Conservation (phyloP, 1,140 invertebrate species). For the Tetranychus cinnabarinus region DNA sequence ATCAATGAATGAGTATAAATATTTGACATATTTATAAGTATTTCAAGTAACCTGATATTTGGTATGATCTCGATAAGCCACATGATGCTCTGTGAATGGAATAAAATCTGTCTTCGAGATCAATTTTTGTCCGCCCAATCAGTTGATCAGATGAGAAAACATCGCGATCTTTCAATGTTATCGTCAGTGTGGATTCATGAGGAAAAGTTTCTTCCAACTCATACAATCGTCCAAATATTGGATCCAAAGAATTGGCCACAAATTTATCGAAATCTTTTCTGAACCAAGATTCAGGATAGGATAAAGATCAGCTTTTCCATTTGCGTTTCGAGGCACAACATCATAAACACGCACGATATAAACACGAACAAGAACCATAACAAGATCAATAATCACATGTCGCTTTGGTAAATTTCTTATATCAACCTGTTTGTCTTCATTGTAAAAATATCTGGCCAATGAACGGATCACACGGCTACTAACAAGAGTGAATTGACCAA, state of each 20-base stretch:
- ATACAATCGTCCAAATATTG: conserved; percentile 74
- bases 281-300: conserved; percentile 53
- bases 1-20: neutral
- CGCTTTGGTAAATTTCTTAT: neutral
- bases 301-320: conserved; percentile 77
- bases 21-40: neutral
- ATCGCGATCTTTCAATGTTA: conserved; percentile 71
- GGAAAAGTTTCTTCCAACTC: conserved; percentile 74
- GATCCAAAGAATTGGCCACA: conserved; percentile 72
- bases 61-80: conserved; percentile 55
- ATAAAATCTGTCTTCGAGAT: conserved; percentile 73
- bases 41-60: conserved; percentile 34
- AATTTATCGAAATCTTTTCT: conserved; percentile 61
- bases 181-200: conserved; percentile 55
- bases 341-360: conserved; percentile 52
- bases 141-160: conserved; percentile 61
- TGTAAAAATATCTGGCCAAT: conserved; percentile 31
- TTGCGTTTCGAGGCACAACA: conserved; percentile 67
- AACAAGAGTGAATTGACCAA: conserved; percentile 60
- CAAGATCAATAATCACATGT: conserved; percentile 32
- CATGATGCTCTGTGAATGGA: conserved; percentile 60
- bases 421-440: neutral
- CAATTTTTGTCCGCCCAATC: conserved; percentile 72
- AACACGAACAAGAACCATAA: conserved; percentile 57
- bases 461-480: conserved; percentile 67